Evolutionary conservation across 2,888 invertebrate species (phyloP), one percentile per base, ranked within the genome.

Genomic region (Prionchulus punctatus): DNA sequence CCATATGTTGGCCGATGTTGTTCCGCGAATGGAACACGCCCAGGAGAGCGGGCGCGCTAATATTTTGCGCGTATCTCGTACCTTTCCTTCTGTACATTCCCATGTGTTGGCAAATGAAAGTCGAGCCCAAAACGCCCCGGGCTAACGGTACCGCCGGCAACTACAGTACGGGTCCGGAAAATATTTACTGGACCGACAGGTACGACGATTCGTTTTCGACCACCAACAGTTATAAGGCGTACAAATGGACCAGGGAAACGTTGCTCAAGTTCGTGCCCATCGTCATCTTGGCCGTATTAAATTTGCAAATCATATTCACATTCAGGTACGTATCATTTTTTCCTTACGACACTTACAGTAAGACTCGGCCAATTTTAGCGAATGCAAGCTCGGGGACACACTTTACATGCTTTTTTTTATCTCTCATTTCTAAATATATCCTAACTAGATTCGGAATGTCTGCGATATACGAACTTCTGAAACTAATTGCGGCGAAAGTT

Each of bases 191-290:
- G 36, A 36, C 18, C 12, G 12, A 36, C 7, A 36, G 7, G 12
- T 7, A 36, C 36, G 36, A 36, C 7, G 36, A 36, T 36, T 18
- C 7, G 18, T 36, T 18, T 36, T 36, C 36, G 36, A 36, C 18
- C 36, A 36, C 36, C 12, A 36, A 36, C 36, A 12, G 36, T 51
- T 53, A 49, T 25, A 31, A 7, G 2, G 55, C 47, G 36, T 70
- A 70, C 59, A 66, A 70, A 59, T 67, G 66, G 66, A 65, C 64
- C 4, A 58, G 70, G 12, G 70, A 70, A 60, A 62, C 60, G 1
- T 51, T 66, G 43, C 59, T 70, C 2, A 59, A 66, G 42, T 66
- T 70, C 54, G 57, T 63, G n/a, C 70, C 70, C 1, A 69, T 70
- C 42, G 59, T 68, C 21, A 61, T 66, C 23, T 59, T 70, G 21